A percentile compares a stretch with the other conserved stretches of the same genome.
Evolutionary conservation across 2,797 vertebrate species (phyloP).

Genomic region (Diplodus puntazzo): DNA sequence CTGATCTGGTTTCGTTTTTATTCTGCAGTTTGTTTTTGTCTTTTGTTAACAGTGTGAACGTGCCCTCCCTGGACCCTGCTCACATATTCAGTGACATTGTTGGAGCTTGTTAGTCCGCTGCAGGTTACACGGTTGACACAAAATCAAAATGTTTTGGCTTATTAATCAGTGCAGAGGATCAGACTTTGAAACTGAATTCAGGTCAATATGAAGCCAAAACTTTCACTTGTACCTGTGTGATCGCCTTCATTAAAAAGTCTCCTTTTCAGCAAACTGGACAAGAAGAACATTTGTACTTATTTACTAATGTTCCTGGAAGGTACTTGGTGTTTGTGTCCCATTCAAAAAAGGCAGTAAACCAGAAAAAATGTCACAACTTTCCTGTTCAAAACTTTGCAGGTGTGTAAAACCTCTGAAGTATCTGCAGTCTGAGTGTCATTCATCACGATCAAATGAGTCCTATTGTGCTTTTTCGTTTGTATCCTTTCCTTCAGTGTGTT

Average conservation of each 20-base stretch:
- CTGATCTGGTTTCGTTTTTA: slow-evolving; percentile 15
- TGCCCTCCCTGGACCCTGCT: background rate
- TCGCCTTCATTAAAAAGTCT: background rate
- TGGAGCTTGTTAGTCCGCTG: slow-evolving; percentile 17
- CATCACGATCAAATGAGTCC: too few relatives aligned
- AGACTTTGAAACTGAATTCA: background rate
- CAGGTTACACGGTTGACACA: slow-evolving; percentile 1
- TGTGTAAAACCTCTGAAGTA: background rate
- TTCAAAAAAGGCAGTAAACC: background rate
- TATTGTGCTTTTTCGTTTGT: too few relatives aligned
- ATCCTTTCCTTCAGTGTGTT: too few relatives aligned
- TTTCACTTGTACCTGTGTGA: background rate
- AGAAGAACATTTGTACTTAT: background rate
- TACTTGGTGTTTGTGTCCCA: background rate
- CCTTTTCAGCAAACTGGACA: background rate
- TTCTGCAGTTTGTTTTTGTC: background rate
- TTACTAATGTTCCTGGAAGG: background rate
- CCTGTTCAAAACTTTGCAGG: background rate
- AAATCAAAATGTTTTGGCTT: slow-evolving; percentile 17
- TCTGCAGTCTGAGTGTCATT: background rate
- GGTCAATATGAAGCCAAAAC: background rate
- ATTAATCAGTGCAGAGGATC: background rate
- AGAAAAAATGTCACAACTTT: background rate
- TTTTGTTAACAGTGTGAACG: slow-evolving; percentile 3
- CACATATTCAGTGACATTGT: background rate